Conservation (phyloP, 2,797 vertebrate species). For the Macropus fuliginosus region DNA sequence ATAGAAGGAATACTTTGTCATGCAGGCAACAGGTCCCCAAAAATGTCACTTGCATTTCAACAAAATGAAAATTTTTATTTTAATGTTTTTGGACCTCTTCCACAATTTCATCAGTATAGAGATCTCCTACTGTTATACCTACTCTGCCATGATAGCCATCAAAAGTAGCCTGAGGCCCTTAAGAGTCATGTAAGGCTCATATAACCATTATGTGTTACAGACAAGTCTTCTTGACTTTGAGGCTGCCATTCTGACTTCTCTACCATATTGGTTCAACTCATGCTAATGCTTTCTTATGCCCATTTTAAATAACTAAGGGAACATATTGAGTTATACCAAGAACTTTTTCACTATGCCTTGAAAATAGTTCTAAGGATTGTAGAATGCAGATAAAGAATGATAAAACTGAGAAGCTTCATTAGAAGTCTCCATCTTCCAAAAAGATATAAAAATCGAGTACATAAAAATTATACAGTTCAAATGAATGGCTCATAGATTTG, state of each 20-base stretch:
- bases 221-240: neutral
- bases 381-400: accelerated
- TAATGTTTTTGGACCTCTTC: neutral
- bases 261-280: neutral
- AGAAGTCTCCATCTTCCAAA: neutral
- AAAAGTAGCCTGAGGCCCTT: neutral
- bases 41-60: neutral
- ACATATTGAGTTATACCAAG: neutral
- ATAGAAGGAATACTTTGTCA: neutral
- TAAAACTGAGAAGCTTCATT: neutral
- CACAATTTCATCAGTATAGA: neutral
- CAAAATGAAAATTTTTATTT: neutral
- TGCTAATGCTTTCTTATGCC: neutral
- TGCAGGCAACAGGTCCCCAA: neutral
- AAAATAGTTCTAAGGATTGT: too few relatives aligned
- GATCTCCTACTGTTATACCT: neutral
- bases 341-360: neutral
- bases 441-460: neutral
- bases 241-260: neutral
- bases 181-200: neutral
- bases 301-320: slow-evolving; percentile 66
- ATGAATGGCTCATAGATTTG: neutral
- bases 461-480: neutral
- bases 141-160: neutral
- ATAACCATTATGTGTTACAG: neutral